phyloP scores from a whole-genome alignment of 2,888 invertebrate species.

The Stenchaetothrips biformis region DNA sequence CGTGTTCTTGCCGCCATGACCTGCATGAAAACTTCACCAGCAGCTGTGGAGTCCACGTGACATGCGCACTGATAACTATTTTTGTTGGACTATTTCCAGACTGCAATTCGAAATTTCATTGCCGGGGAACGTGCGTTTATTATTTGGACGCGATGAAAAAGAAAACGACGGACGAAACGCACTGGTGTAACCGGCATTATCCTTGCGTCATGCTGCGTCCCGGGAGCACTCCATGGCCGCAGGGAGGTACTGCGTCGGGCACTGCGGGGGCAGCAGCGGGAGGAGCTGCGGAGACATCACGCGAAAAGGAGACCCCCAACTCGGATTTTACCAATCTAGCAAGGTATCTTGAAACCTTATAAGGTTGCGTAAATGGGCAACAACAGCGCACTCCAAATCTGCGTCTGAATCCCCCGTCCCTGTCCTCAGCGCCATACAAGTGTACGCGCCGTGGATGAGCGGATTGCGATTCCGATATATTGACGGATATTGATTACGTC shows the following conservation, averaged over 20 bases:
- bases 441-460: too few relatives aligned
- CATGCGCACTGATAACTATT: neutral
- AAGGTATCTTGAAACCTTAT: too few relatives aligned
- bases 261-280: neutral
- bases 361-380: too few relatives aligned
- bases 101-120: neutral
- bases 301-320: too few relatives aligned
- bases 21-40: neutral
- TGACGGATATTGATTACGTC: too few relatives aligned
- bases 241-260: neutral
- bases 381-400: too few relatives aligned
- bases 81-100: neutral
- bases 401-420: too few relatives aligned
- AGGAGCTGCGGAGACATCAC: neutral
- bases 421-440: too few relatives aligned
- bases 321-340: too few relatives aligned
- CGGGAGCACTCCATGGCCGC: neutral
- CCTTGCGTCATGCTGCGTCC: constrained; percentile 5
- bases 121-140: neutral
- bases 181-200: neutral
- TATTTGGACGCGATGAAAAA: too few relatives aligned
- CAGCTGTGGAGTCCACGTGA: neutral
- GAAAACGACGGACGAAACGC: neutral
- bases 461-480: too few relatives aligned
- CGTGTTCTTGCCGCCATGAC: neutral